Base-by-base conservation (phyloP, 1,140 invertebrate species). In the Hydropsyche tenuis region DNA sequence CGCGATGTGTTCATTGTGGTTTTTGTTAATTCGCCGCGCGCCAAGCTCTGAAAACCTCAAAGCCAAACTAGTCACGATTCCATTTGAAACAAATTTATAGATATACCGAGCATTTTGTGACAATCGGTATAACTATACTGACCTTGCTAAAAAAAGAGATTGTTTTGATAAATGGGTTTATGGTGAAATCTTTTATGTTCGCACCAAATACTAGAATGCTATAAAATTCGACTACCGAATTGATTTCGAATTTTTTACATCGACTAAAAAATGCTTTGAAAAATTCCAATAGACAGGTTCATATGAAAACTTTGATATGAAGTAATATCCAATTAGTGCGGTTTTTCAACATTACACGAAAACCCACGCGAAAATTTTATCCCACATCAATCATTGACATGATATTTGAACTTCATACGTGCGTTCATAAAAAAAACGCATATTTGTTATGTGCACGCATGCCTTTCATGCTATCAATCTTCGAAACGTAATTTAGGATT, bases 51-150 rank as follows among this genome's bases (percentile, higher is more conserved):
- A 56, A 48, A 70, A 37, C 16, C 56, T 56, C 68, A 70, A 70
- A 70, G 68, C 51, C 68, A 27, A 56, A 37, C 25, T 46, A n/a
- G 68, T 70, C 68, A 70, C 68, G 68, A 70, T 37, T 70, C 51
- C 18, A 16, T 20, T 51, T 68, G 18, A 12, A 42, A 22, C 18
- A 60, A n/a, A 60, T 60, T 22, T 60, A 60, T 60, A 23, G 14
- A 48, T 48, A 48, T 48, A 48, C 11, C 2, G 11, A n/a, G 53
- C 22, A 22, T 11, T n/a, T 45, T 65, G 46, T 23, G 68, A 70
- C 48, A 70, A 70, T 70, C 25, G 43, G 46, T 25, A 46, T 37
- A 27, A 45, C 16, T 20, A 42, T 12, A 48, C 3, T 70, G 68
- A 20, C 68, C 46, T 70, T 60, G 48, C 43, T 30, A n/a, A 43